phyloP scores from a whole-genome alignment of 2,888 invertebrate species.

The Cataglyphis rosenhaueri region DNA sequence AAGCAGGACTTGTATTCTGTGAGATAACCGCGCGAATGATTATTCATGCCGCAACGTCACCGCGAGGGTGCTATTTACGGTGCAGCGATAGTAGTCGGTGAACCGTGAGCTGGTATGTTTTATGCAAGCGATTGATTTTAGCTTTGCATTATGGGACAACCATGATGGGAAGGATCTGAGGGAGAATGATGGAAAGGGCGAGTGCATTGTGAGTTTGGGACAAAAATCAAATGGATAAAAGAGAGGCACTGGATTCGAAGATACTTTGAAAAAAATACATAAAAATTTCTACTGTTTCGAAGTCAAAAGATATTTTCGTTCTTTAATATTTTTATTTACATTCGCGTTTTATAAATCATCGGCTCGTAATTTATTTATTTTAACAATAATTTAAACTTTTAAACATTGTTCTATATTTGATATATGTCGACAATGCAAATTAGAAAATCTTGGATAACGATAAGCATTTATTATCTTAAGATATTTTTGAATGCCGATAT shows the following conservation, averaged over 20 bases:
- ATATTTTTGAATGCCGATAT: not conserved
- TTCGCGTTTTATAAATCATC: not conserved
- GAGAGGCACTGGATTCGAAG: constrained; percentile 33
- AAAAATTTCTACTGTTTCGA: constrained; percentile 30
- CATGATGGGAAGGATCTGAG: not conserved
- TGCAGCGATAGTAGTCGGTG: constrained; percentile 40
- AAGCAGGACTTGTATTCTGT: constrained; percentile 50
- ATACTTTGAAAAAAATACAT: constrained; percentile 42
- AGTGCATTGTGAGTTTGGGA: constrained; percentile 53
- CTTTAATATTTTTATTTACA: not conserved
- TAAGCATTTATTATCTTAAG: not conserved
- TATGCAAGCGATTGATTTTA: constrained; percentile 75
- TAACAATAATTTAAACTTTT: not conserved
- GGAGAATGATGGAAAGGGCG: constrained; percentile 29
- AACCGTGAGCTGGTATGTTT: constrained; percentile 63
- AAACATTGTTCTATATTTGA: not conserved
- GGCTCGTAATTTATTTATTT: constrained; percentile 12
- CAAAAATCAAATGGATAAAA: constrained; percentile 48
- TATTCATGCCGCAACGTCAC: constrained; percentile 72
- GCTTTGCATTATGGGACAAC: constrained; percentile 58
- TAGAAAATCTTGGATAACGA: not conserved
- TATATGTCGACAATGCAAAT: not conserved
- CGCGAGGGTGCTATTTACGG: constrained; percentile 64
- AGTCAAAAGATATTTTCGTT: constrained; percentile 1
- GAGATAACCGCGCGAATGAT: constrained; percentile 68